Evolutionary conservation across 1,140 invertebrate genomes (phyloP).

Genomic region (Halyomorpha halys): DNA sequence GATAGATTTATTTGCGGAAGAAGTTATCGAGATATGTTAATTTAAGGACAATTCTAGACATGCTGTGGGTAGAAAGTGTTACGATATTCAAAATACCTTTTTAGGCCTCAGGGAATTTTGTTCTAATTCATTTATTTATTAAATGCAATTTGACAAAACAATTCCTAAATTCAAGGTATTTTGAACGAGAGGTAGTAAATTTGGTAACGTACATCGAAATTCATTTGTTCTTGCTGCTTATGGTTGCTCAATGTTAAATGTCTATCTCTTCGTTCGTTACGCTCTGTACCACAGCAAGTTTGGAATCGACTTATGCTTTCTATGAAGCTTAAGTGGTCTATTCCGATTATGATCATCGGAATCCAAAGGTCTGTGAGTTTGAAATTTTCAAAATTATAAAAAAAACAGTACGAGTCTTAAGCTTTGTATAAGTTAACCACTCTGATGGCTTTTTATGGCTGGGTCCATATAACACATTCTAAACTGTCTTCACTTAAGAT

Average conservation of each 20-base stretch:
- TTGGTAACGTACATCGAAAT: conserved; percentile 19
- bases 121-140: conserved; percentile 12
- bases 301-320: conserved; percentile 3
- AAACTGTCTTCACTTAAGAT: conserved; percentile 25
- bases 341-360: too few relatives aligned
- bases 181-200: conserved; percentile 9
- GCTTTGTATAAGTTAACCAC: conserved; percentile 21
- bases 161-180: conserved; percentile 14
- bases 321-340: conserved; percentile 1
- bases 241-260: conserved; percentile 16
- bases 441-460: conserved; percentile 25
- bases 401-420: conserved; percentile 12
- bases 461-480: conserved; percentile 27
- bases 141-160: conserved; percentile 7
- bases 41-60: conserved; percentile 9
- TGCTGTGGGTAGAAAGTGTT: conserved; percentile 19
- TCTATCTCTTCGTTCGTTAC: conserved; percentile 3
- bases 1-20: conserved; percentile 17
- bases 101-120: conserved; percentile 11
- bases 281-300: conserved; percentile 15
- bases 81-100: conserved; percentile 15
- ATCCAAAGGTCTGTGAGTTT: neutral
- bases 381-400: neutral
- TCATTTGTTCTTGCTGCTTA: conserved; percentile 15
- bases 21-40: neutral